Evolutionary conservation across 2,797 vertebrate species (phyloP).

Genomic region (Numenius phaeopus): DNA sequence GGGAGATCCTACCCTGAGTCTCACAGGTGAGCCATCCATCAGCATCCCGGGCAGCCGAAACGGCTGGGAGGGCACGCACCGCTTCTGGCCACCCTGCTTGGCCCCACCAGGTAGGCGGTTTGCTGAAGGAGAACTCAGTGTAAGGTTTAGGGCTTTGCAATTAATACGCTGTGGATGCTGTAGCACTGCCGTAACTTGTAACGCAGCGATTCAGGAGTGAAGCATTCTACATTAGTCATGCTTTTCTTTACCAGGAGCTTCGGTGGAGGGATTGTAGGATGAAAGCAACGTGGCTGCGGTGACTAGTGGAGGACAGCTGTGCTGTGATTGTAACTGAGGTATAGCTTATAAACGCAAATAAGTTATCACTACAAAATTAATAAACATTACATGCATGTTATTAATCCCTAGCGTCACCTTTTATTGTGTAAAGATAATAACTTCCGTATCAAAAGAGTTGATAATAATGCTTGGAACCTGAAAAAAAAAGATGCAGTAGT

Average conservation of each 20-base stretch:
- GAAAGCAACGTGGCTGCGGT: background rate
- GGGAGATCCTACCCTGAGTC: background rate
- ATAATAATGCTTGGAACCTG: background rate
- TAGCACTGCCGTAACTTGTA: background rate
- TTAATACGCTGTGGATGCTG: background rate
- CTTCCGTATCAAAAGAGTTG: background rate
- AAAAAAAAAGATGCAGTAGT: background rate
- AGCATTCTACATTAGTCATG: background rate
- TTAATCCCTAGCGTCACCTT: background rate
- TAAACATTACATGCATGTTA: background rate
- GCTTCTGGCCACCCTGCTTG: background rate
- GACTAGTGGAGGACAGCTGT: background rate
- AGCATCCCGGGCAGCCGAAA: background rate
- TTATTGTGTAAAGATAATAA: background rate
- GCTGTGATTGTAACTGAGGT: background rate
- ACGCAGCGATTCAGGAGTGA: background rate
- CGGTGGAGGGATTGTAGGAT: background rate
- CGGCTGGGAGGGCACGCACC: rapidly evolving
- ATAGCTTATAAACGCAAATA: background rate
- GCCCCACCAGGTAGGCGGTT: background rate
- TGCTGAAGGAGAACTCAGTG: background rate
- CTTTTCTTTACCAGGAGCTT: background rate
- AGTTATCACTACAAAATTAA: background rate
- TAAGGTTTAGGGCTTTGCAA: background rate
- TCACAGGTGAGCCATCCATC: background rate